Evolutionary conservation across 2,888 invertebrate genomes (phyloP).

Genomic region (Embidobia sp.): DNA sequence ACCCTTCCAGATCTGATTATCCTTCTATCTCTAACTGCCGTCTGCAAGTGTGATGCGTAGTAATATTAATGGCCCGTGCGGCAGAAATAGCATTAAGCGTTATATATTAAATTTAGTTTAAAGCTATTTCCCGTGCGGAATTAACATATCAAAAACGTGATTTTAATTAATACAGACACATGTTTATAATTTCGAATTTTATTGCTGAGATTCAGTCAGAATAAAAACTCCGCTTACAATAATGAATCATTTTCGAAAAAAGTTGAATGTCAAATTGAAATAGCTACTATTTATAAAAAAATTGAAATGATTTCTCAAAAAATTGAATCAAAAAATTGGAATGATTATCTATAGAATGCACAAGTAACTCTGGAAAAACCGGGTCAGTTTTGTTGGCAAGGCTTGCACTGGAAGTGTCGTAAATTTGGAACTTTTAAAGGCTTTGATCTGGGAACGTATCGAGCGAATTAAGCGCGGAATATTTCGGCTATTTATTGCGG

Average conservation of each 20-base stretch:
- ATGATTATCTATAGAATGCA: too few relatives aligned
- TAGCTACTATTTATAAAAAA: too few relatives aligned
- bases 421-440: neutral
- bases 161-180: conserved; percentile 8
- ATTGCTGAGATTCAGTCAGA: too few relatives aligned
- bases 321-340: too few relatives aligned
- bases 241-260: too few relatives aligned
- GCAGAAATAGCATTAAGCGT: conserved; percentile 32
- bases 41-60: conserved; percentile 55
- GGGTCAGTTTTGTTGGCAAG: too few relatives aligned
- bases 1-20: conserved; percentile 60
- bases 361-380: too few relatives aligned
- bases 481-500: conserved; percentile 44
- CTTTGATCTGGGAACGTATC: conserved; percentile 14
- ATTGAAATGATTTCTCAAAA: too few relatives aligned
- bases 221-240: too few relatives aligned
- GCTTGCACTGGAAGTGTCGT: too few relatives aligned
- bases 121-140: conserved; percentile 23
- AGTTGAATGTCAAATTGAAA: too few relatives aligned
- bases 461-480: conserved; percentile 16
- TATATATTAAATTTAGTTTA: conserved; percentile 46
- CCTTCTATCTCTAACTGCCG: conserved; percentile 57
- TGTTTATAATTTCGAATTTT: conserved; percentile 15
- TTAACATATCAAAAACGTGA: conserved; percentile 33
- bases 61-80: conserved; percentile 48